Evolutionary conservation across 2,888 invertebrate species (phyloP), one percentile per base, ranked within the genome.

Genomic region (Amaurobius ferox): DNA sequence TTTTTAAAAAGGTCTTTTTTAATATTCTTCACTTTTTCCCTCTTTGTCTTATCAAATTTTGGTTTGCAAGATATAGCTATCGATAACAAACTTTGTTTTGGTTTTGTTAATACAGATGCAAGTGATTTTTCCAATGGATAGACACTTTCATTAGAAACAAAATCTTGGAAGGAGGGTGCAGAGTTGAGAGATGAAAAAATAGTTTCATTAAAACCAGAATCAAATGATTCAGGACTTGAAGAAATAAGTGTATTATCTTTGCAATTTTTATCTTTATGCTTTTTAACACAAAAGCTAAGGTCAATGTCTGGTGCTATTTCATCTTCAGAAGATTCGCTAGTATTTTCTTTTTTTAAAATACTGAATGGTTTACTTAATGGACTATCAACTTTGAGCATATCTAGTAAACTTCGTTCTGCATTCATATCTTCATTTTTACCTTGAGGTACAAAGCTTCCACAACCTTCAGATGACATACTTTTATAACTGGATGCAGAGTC

Each of bases 1-100:
- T n/a, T 32, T 13, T 40, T 64, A 1, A 40, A 62, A 0, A 78
- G 40, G 61, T 78, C 35, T n/a, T n/a, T 28, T 5, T 30, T 78
- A 19, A 78, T 62, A 19, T 29, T 29, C 9, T 39, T 9, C 13
- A 73, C 30, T 39, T 73, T 80, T 23, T 48, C 32, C n/a, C 40
- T 19, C 19, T 30, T 32, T 61, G 3, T 0, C 9, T 11, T 13
- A 66, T 73, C 55, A 29, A 55, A 67, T 48, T 67, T 73, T 0
- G 80, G 73, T 55, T 80, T 80, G 29, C 39, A 64, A n/a, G 67
- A 35, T 1, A 80, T 16, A 29, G 80, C 19, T 66, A 61, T 73
- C 23, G 80, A 44, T 71, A 80, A 73, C 0, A 80, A 28, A 13
- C 61, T 73, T 26, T 48, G 72, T 44, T 71, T 23, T n/a, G 28